Base-by-base conservation (phyloP, 2,888 invertebrate genomes). In the Ormyrus labotus region DNA sequence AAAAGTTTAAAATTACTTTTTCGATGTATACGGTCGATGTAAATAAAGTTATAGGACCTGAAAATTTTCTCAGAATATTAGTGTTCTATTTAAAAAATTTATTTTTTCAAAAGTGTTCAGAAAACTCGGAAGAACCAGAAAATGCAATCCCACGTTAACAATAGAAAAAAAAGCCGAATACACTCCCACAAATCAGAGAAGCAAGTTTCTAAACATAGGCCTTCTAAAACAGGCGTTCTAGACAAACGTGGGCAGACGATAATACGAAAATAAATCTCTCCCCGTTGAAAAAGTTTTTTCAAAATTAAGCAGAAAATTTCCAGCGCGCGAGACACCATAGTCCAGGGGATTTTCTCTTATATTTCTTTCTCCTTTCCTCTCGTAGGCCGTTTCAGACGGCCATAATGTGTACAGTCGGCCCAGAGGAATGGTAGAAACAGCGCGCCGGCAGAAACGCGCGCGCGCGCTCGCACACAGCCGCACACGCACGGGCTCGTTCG, bases 381-480 rank as follows among this genome's bases (percentile, higher is more conserved):
- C 58, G 11, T 57, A 68, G 63, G 57, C 69, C 64, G n/a, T 72
- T 65, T 71, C 19, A 53, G 50, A 48, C 57, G 65, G 34, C 51
- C 60, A 48, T 53, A 48, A 58, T 47, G 9, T 72, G 53, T 47
- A 47, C 47, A 9, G 13, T 47, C 60, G 13, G 50, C 58, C 11
- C 67, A 63, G 65, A 64, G 50, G 77, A 77, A 70, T 64, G 57
- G 55, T 10, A 68, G 78, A 78, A 73, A 73, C 50, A 58, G 69
- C 70, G 69, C 70, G 34, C 34, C 34, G 34, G 34, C 34, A 34
- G 34, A 2, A 55, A 58, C 64, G 47, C 68, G 48, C 55, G 45
- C 65, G 5, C 47, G 51, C 64, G 47, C 68, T 34, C 55, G 13
- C 65, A 8, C 47, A 47, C n/a, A 34, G 34, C 34, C 34, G 11